phyloP scores from a whole-genome alignment of 2,113 vertebrate genomes.

The Tychaedon coryphoeus region DNA sequence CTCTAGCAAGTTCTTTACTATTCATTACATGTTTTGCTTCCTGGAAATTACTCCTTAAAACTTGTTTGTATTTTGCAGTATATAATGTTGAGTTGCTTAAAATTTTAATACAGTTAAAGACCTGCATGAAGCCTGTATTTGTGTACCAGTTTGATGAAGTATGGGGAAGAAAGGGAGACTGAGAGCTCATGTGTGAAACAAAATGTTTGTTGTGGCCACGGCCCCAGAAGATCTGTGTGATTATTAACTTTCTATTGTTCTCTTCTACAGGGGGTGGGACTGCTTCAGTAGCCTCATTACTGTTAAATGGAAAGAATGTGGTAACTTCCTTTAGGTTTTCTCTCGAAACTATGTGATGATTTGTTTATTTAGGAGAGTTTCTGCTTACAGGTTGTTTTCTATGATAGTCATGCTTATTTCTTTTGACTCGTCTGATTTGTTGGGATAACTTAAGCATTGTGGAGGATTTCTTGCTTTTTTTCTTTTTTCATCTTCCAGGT shows the following conservation, averaged over 20 bases:
- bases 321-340: slow-evolving; percentile 26
- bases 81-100: background rate
- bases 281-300: background rate
- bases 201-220: background rate
- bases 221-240: background rate
- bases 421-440: background rate
- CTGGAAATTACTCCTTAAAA: background rate
- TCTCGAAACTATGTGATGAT: background rate
- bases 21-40: background rate
- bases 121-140: background rate
- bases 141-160: background rate
- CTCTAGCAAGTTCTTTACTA: background rate
- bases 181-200: background rate
- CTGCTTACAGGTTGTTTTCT: background rate
- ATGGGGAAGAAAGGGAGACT: background rate
- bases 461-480: background rate
- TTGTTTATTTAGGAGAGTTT: background rate
- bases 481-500: background rate
- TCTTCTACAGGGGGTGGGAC: background rate
- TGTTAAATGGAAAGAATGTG: slow-evolving; percentile 27
- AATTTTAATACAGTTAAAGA: background rate
- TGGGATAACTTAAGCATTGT: background rate
- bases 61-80: background rate
- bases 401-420: background rate
- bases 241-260: slow-evolving; percentile 21